Base-by-base conservation (phyloP, 2,888 invertebrate genomes). In the Drosophila kanekoi region DNA sequence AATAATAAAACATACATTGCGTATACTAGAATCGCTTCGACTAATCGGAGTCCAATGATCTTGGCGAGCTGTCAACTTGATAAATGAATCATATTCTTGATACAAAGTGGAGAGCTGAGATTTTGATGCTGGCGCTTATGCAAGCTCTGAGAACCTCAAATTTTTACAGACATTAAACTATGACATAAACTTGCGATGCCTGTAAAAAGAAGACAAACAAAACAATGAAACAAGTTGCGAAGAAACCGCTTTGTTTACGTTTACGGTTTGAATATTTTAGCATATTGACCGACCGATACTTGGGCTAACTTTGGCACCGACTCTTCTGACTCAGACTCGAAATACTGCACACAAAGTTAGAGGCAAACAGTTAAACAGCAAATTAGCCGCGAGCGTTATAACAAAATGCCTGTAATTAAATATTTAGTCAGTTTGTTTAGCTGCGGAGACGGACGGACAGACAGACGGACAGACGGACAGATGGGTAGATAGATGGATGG, bases 361-460 rank as follows among this genome's bases (percentile, higher is more conserved):
- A 58, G 67, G 57, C 61, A 68, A 72, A 77, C 77, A 75, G 79
- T 77, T 81, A 77, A 75, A 65, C 63, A 63, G 61, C 53, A 71
- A 79, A 69, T 58, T 72, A 62, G 83, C 81, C 77, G 38, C 40
- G 37, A 68, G 81, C 81, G 56, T 44, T 67, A 38, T 66, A 54
- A 40, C 76, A 69, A 81, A 78, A 74, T 72, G 56, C 61, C 60
- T 72, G 74, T 74, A 82, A 83, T 83, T 83, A 83, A 81, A 83
- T 83, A 81, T 81, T 82, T 82, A 77, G 71, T 57, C 45, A 68
- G 74, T 73, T 81, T 76, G 74, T 28, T 76, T 70, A 72, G 76
- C 62, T 72, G 59, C 43, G 6, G 43, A 72, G 44, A 53, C 28
- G 28, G 52, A 45, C 52, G 49, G 45, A 65, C 62, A 56, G 48